Evolutionary conservation across 1,140 invertebrate genomes (phyloP).

Genomic region (Eupristina koningsbergeri): DNA sequence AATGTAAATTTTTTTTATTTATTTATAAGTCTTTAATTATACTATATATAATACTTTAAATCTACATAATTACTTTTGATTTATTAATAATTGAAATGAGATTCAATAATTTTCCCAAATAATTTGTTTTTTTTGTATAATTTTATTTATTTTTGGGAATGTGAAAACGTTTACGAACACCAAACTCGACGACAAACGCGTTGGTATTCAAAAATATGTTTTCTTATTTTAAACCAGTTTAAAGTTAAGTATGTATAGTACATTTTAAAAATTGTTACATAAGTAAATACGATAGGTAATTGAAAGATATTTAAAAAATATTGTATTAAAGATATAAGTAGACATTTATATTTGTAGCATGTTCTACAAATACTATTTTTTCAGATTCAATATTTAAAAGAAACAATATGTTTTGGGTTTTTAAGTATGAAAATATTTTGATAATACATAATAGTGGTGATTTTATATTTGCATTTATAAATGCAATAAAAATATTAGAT

Average conservation of each 20-base stretch:
- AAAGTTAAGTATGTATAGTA: conserved; percentile 12
- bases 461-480: not conserved
- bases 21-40: no score
- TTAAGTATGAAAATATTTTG: not conserved
- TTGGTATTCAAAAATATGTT: conserved; percentile 5
- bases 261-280: conserved; percentile 6
- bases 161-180: not conserved
- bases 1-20: no score
- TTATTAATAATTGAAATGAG: no score
- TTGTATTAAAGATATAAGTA: not conserved
- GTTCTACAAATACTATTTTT: not conserved
- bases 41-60: no score
- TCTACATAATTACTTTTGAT: no score
- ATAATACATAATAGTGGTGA: no score
- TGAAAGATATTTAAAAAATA: conserved; percentile 9
- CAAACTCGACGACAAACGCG: not conserved
- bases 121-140: not conserved
- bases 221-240: conserved; percentile 15
- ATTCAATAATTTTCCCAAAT: not conserved
- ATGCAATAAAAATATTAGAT: no score
- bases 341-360: conserved; percentile 3
- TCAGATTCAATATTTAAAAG: conserved; percentile 1
- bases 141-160: not conserved
- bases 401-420: not conserved
- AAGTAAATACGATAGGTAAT: not conserved